Evolutionary conservation across 2,888 invertebrate species (phyloP), one percentile per base, ranked within the genome.

Genomic region (Ectemnius lituratus): DNA sequence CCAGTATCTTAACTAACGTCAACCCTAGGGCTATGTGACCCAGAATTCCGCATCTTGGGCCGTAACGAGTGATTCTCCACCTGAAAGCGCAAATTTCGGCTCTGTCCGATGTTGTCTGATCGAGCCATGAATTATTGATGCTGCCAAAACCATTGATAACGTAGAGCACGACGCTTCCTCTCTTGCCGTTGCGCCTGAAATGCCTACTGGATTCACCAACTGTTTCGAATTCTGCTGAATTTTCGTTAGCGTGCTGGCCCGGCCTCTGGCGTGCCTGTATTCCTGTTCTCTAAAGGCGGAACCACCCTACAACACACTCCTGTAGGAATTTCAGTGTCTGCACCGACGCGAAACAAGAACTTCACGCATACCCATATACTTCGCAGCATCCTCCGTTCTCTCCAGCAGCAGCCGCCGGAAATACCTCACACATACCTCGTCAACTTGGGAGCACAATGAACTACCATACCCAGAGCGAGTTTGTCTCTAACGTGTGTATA

Each of bases 331-430:
- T 74, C 76, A 62, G 72, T 77, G 81, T 59, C 72, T 73, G 83
- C 73, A 70, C 68, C 37, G 6, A 37, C 73, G 68, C 76, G 77
- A 81, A 82, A 82, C 83, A 82, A 82, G 81, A 82, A 82, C 81
- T 83, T 83, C 79, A 83, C 83, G 82, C 83, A 82, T 83, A 83
- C 81, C 79, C 79, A 70, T 75, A 81, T 83, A 82, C 81, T 82
- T 82, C 81, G 74, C 81, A 73, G 83, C 79, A 79, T 76, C 76
- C 81, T 2, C 37, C 37, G 37, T 37, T 37, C 62, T 69, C 71
- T 75, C 62, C 76, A 76, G 76, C 71, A 70, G 67, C 58, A 67
- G 69, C 65, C 62, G 62, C 80, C 67, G 78, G 74, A 76, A 83
- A 82, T 82, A 83, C 82, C 82, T 79, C 69, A 73, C 83, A 77